Conservation (phyloP, 2,888 invertebrate species). For the Dynastes maya region DNA sequence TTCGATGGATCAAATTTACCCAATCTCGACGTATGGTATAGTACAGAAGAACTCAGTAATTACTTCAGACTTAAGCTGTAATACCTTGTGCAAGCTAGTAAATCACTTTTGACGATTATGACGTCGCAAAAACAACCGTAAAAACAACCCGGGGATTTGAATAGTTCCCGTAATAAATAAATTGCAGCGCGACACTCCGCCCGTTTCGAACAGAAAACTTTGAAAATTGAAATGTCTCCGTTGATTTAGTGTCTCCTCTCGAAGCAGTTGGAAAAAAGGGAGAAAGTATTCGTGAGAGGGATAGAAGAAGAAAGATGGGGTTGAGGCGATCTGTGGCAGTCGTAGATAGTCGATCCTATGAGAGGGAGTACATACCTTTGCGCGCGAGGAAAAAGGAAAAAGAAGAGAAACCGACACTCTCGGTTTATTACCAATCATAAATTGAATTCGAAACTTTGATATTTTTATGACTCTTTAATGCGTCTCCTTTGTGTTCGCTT, state of each 20-base stretch:
- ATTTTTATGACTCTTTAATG: constrained; percentile 61
- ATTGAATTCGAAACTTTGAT: constrained; percentile 58
- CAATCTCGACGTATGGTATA: too few species aligned
- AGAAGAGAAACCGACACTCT: constrained; percentile 16
- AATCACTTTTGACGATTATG: constrained; percentile 17
- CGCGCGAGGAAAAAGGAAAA: constrained; percentile 1
- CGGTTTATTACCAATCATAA: constrained; percentile 57
- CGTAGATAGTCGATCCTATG: not conserved
- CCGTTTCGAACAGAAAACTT: constrained; percentile 26
- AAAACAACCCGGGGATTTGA: constrained; percentile 22
- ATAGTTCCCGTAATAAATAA: constrained; percentile 35
- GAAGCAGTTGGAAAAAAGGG: not conserved
- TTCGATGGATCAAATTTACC: too few species aligned
- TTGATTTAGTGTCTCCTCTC: constrained; percentile 27
- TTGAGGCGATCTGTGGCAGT: not conserved
- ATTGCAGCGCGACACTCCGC: not conserved
- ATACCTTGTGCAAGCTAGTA: not conserved
- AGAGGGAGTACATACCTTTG: not conserved
- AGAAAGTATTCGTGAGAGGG: not conserved
- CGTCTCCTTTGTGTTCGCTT: constrained; percentile 56
- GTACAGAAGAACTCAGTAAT: too few species aligned
- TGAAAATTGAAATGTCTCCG: constrained; percentile 38
- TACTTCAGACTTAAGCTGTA: too few species aligned
- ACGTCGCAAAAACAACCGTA: constrained; percentile 19
- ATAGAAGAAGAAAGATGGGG: not conserved